Conservation (phyloP, 2,888 invertebrate genomes). For the Lucinisca nassula region DNA sequence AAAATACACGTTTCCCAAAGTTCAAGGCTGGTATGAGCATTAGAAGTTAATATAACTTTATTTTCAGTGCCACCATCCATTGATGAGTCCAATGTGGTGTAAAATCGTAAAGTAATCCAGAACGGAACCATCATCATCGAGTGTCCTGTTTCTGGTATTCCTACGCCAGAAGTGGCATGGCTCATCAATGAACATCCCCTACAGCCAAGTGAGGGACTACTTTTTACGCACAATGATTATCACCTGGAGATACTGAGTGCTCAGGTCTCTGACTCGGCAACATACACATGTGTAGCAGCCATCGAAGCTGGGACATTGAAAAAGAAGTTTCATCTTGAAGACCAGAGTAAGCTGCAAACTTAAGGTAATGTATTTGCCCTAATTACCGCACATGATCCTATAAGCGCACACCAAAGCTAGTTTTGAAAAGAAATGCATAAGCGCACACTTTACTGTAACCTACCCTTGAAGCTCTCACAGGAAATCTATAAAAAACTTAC, state of each 20-base stretch:
- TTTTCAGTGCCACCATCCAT: slow-evolving; percentile 84
- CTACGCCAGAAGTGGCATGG: slow-evolving; percentile 88
- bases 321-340: slow-evolving; percentile 85
- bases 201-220: slow-evolving; percentile 42
- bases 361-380: too few species aligned
- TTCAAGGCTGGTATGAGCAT: too few species aligned
- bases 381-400: too few species aligned
- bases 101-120: slow-evolving; percentile 84
- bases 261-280: slow-evolving; percentile 86
- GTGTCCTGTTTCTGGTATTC: slow-evolving; percentile 88
- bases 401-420: too few species aligned
- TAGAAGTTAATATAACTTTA: too few species aligned
- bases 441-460: too few species aligned
- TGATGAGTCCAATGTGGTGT: slow-evolving; percentile 85
- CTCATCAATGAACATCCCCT: slow-evolving; percentile 77
- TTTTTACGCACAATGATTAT: slow-evolving; percentile 69
- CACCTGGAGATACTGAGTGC: slow-evolving; percentile 82
- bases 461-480: too few species aligned
- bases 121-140: slow-evolving; percentile 87
- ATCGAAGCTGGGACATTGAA: slow-evolving; percentile 89
- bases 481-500: too few species aligned
- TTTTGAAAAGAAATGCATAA: too few species aligned
- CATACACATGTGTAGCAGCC: slow-evolving; percentile 88
- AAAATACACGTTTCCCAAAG: too few species aligned
- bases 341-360: slow-evolving; percentile 85